Evolutionary conservation across 2,888 invertebrate species (phyloP), one percentile per base, ranked within the genome.

Genomic region (Macrosiphum euphorbiae): DNA sequence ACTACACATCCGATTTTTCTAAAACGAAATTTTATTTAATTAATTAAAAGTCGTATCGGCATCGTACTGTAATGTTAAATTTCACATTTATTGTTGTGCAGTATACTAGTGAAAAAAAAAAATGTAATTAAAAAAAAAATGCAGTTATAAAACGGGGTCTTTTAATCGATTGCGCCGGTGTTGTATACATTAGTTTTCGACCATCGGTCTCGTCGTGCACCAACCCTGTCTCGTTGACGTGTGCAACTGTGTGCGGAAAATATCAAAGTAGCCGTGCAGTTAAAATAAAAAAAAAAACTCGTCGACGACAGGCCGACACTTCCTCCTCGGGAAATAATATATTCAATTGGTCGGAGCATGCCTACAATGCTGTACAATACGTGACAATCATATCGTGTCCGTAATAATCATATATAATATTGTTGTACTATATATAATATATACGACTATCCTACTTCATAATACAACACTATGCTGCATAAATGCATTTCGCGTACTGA

Each of bases 291-390:
- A 78, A 90, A 78, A n/a, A 50, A 35, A 26, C 2, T 52, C 41
- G 41, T 84, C 35, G 35, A 41, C 10, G 28, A 28, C 85, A 55
- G 24, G 7, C 35, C 85, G 24, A n/a, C 52, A 67, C 67, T 67
- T 90, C 50, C 67, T 90, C 26, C 90, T 90, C 50, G 90, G 8
- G 35, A 35, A n/a, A 61, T 41, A n/a, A 61, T 41, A 58, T 47
- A 90, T 90, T 67, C n/a, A 35, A 90, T 90, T 67, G 67, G n/a
- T 4, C 90, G 47, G 41, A 20, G 47, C 61, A 47, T 47, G 90
- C 24, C n/a, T 28, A 20, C 55, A 55, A 55, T 11, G 67, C 47
- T n/a, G 86, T 86, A 91, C 85, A 91, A 85, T 91, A 58, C 91
- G 4, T 13, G 55, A 55, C 84, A 91, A 91, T 58, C 91, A 91